phyloP scores from a whole-genome alignment of 1,140 invertebrate species.

The Phortica variegata region DNA sequence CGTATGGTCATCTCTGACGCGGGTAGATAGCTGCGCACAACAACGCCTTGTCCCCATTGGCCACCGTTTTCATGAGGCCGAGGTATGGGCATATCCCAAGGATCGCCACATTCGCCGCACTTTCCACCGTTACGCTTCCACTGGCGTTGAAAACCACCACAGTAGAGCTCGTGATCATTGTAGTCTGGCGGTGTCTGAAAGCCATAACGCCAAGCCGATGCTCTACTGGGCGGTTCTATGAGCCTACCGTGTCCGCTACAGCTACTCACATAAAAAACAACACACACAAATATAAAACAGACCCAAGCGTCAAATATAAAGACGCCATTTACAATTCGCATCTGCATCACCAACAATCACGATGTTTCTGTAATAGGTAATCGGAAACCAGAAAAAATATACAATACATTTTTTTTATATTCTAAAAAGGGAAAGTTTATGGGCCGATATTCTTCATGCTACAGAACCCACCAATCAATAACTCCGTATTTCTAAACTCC shows the following conservation, averaged over 20 bases:
- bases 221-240: constrained; percentile 80
- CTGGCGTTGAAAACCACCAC: constrained; percentile 80
- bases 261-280: background rate
- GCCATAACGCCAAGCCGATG: constrained; percentile 71
- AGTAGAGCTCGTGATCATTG: constrained; percentile 87
- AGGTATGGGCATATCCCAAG: constrained; percentile 72
- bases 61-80: constrained; percentile 82
- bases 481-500: no score
- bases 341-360: constrained; percentile 13
- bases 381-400: no score
- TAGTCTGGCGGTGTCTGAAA: constrained; percentile 77
- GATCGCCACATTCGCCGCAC: constrained; percentile 86
- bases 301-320: background rate
- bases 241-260: constrained; percentile 71
- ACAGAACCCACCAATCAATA: no score
- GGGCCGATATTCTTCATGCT: no score
- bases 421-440: no score
- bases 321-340: background rate
- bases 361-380: no score
- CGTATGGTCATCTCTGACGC: constrained; percentile 70
- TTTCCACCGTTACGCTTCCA: constrained; percentile 73
- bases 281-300: background rate
- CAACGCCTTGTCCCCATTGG: constrained; percentile 77
- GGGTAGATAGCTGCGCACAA: constrained; percentile 73
- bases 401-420: no score